Percentiles rank a stretch among this genome's conserved stretches.
Evolutionary conservation across 1,140 invertebrate genomes (phyloP).

Genomic region (Drosophila nebulosa): DNA sequence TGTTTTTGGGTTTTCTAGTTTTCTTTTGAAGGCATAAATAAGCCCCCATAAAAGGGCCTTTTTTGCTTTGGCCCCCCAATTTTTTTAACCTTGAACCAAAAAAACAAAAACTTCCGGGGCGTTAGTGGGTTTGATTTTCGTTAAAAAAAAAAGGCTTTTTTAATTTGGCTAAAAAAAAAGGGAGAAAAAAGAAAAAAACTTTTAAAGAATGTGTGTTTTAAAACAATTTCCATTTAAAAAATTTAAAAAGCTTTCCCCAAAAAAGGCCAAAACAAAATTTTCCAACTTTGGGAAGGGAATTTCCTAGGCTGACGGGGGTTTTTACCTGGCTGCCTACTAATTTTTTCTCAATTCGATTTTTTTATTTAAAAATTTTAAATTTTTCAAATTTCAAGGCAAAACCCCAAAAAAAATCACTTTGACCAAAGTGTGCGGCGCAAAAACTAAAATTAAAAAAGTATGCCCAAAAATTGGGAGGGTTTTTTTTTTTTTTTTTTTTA

Average conservation of each 20-base stretch:
- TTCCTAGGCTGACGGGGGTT: background rate
- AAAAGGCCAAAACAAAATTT: slow-evolving; percentile 32
- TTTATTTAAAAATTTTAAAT: slow-evolving; percentile 76
- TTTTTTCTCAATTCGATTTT: slow-evolving; percentile 74
- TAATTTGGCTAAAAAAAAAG: slow-evolving; percentile 52
- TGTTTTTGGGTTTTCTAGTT: background rate
- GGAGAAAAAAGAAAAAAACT: background rate
- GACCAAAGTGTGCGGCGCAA: slow-evolving; percentile 38
- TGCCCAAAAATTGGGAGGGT: slow-evolving; percentile 55
- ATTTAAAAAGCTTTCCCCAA: slow-evolving; percentile 68
- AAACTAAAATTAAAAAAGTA: slow-evolving; percentile 38
- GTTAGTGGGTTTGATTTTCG: background rate
- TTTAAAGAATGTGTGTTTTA: background rate
- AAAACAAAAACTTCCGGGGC: slow-evolving; percentile 46
- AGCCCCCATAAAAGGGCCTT: slow-evolving; percentile 72
- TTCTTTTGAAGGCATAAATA: slow-evolving; percentile 30
- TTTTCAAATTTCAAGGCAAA: slow-evolving; percentile 36
- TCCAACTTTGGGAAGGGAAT: too few species aligned
- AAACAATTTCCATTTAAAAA: slow-evolving; percentile 19
- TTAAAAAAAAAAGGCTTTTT: slow-evolving; percentile 68
- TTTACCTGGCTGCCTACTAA: slow-evolving; percentile 37
- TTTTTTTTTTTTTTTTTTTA: slow-evolving; percentile 21
- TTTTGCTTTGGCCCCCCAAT: slow-evolving; percentile 76
- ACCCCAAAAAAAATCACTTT: slow-evolving; percentile 31
- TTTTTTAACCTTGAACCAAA: slow-evolving; percentile 68